phyloP scores from a whole-genome alignment of 1,140 invertebrate genomes.

The Zophobas morio region DNA sequence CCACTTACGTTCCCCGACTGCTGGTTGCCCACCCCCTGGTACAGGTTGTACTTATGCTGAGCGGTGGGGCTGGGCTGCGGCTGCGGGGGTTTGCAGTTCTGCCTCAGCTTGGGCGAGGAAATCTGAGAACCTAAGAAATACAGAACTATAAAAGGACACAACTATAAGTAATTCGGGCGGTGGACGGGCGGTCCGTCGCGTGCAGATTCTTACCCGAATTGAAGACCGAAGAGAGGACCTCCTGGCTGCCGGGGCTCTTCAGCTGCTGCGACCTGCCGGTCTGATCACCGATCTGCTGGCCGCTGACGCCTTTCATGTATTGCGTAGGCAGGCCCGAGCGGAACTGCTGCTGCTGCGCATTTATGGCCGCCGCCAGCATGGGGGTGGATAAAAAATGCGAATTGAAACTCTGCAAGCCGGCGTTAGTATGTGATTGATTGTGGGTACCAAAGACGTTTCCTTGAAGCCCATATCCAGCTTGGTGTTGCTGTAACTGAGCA shows the following conservation, averaged over 20 bases:
- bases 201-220: constrained; percentile 61
- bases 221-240: constrained; percentile 65
- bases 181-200: not conserved
- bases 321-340: constrained; percentile 56
- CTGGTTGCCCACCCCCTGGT: constrained; percentile 62
- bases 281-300: constrained; percentile 57
- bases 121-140: constrained; percentile 64
- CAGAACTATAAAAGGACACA: constrained; percentile 48
- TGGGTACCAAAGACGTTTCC: constrained; percentile 64
- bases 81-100: constrained; percentile 64
- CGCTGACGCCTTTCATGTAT: constrained; percentile 62
- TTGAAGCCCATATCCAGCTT: constrained; percentile 64
- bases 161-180: constrained; percentile 15
- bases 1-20: constrained; percentile 61
- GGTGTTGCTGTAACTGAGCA: constrained; percentile 63
- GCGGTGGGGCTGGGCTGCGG: constrained; percentile 65
- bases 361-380: constrained; percentile 61
- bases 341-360: constrained; percentile 59
- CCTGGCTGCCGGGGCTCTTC: constrained; percentile 65
- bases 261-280: constrained; percentile 62
- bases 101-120: constrained; percentile 65
- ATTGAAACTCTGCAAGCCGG: constrained; percentile 62
- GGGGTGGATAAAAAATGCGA: constrained; percentile 58
- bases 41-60: constrained; percentile 65
- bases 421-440: constrained; percentile 64